phyloP scores from a whole-genome alignment of 2,797 vertebrate genomes.

The Aplochiton taeniatus region DNA sequence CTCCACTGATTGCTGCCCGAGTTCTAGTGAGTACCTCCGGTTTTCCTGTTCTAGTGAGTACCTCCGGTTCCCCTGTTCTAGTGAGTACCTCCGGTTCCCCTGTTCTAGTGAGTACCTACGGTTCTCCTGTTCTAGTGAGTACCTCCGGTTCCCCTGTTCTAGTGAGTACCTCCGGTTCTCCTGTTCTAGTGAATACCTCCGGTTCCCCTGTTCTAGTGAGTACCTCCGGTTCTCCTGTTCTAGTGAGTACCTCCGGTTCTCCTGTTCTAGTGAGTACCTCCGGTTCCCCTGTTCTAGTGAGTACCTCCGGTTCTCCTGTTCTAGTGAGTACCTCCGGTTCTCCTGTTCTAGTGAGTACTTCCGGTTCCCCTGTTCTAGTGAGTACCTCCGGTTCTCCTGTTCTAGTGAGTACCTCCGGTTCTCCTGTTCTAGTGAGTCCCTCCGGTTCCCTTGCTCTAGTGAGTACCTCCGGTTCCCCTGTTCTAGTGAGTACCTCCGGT shows the following conservation, averaged over 20 bases:
- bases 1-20: not conserved
- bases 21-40: slow-evolving; percentile 19
- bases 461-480: slow-evolving; percentile 17
- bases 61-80: slow-evolving; percentile 22
- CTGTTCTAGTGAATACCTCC: slow-evolving; percentile 19
- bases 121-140: slow-evolving; percentile 22
- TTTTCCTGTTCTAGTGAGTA: slow-evolving; percentile 22
- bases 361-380: slow-evolving; percentile 23
- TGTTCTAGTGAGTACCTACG: slow-evolving; percentile 19
- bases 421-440: slow-evolving; percentile 22
- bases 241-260: slow-evolving; percentile 20
- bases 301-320: slow-evolving; percentile 22
- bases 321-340: slow-evolving; percentile 20
- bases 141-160: slow-evolving; percentile 23
- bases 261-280: slow-evolving; percentile 20
- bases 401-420: slow-evolving; percentile 23
- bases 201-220: slow-evolving; percentile 22
- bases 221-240: slow-evolving; percentile 22
- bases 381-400: slow-evolving; percentile 16
- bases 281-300: slow-evolving; percentile 21
- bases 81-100: slow-evolving; percentile 20
- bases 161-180: slow-evolving; percentile 19
- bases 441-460: slow-evolving; percentile 20
- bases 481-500: slow-evolving; percentile 22
- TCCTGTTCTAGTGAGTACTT: slow-evolving; percentile 18